Percentiles rank a stretch among this genome's conserved stretches.
These are phyloP conservation scores for Arenaria interpres DNA, from an alignment of 2,113 vertebrate species.

Conservation along the genomic window DNA sequence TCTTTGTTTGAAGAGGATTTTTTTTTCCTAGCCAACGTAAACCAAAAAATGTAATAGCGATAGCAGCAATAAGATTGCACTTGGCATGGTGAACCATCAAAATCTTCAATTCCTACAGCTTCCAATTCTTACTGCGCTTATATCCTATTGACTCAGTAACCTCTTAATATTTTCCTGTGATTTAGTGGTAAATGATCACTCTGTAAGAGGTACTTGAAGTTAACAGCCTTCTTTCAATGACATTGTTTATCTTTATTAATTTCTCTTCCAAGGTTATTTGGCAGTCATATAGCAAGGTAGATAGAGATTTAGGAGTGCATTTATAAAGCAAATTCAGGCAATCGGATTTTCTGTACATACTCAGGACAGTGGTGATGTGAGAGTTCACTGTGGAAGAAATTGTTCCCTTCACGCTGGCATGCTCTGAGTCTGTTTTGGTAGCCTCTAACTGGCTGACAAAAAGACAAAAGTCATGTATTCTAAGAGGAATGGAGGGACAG, in stretches of 20 bases:
- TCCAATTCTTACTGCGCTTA: conserved; percentile 7
- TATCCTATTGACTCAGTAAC: background rate
- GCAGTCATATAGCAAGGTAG: background rate
- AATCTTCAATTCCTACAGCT: background rate
- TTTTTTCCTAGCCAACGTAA: background rate
- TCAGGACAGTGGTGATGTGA: background rate
- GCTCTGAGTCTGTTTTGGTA: background rate
- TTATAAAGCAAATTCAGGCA: conserved; percentile 27
- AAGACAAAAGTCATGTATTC: background rate
- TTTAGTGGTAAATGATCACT: conserved; percentile 47
- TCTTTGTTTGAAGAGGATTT: background rate
- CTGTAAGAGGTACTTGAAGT: conserved; percentile 29
- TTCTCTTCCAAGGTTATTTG: conserved; percentile 31
- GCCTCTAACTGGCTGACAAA: background rate
- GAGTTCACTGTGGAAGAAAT: background rate
- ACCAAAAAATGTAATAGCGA: background rate
- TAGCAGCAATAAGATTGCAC: background rate
- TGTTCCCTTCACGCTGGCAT: background rate
- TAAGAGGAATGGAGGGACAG: background rate
- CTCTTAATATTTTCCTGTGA: conserved; percentile 24
- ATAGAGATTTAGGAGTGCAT: conserved; percentile 5
- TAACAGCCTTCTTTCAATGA: conserved; percentile 30
- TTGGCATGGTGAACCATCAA: background rate
- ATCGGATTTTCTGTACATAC: background rate
- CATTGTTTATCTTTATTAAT: conserved; percentile 48